Percentiles rank a stretch among this genome's conserved stretches.
phyloP scores from a whole-genome alignment of 2,888 invertebrate genomes.

The Lasioglossum calceatum region DNA sequence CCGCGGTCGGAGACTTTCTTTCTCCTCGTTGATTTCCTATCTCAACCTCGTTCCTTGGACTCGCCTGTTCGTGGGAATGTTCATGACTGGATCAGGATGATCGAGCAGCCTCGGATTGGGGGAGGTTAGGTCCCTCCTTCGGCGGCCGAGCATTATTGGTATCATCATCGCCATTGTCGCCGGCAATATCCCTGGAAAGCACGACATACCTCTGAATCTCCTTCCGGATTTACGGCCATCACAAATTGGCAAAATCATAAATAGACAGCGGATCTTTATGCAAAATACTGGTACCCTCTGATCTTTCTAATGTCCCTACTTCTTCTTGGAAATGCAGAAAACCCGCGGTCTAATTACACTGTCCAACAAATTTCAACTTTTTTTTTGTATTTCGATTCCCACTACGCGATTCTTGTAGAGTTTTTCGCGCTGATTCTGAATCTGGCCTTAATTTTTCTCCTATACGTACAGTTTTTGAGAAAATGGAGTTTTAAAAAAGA shows the following conservation, averaged over 20 bases:
- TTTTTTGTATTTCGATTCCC: no score
- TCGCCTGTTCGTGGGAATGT: conserved; percentile 32
- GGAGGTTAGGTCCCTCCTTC: conserved; percentile 75
- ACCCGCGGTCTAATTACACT: no score
- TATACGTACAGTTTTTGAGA: no score
- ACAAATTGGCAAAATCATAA: neutral
- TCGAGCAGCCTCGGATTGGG: conserved; percentile 14
- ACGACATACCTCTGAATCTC: neutral
- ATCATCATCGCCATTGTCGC: conserved; percentile 93
- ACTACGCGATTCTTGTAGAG: no score
- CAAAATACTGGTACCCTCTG: no score
- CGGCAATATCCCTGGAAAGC: conserved; percentile 88
- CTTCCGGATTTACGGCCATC: neutral
- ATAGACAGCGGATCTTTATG: no score
- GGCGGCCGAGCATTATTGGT: conserved; percentile 90
- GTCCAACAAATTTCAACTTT: no score
- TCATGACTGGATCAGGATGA: conserved; percentile 15
- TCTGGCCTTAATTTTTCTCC: no score
- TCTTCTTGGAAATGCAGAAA: no score
- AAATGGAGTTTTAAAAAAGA: no score
- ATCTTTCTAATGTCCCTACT: no score
- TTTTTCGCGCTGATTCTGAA: no score
- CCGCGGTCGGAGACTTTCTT: conserved; percentile 4
- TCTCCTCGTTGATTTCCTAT: conserved; percentile 8
- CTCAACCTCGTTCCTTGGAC: conserved; percentile 14